Evolutionary conservation across 2,888 invertebrate genomes (phyloP), one percentile per base, ranked within the genome.

Genomic region (Tetragonisca angustula): DNA sequence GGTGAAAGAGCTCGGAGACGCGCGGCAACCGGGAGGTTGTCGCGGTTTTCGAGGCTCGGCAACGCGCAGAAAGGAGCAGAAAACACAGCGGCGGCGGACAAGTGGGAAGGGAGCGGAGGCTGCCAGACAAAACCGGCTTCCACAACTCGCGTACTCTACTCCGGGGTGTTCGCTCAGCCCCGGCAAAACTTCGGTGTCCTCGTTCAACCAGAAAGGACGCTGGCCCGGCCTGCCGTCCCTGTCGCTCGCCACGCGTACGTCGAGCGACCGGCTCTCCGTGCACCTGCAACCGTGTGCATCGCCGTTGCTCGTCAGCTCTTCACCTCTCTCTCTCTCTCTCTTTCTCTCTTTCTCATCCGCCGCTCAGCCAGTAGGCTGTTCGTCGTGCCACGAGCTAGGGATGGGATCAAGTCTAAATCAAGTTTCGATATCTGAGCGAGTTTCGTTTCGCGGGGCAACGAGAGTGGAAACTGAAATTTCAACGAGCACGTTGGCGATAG

Each of bases 241-340:
- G 85, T 92, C 79, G 79, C 83, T 50, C 92, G 94, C 93, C 94
- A 94, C 94, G 94, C 93, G 92, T 92, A 92, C 93, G 93, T 91
- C 93, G 93, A 91, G 91, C 92, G 93, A 92, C 93, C 89, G 83
- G 86, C 88, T 86, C 88, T 86, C 82, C 87, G 88, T 93, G 93
- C 94, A 94, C 94, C 94, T 94, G 94, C 93, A 92, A 88, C 90
- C 87, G 88, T 88, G 88, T 87, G 78, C 83, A 80, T 74, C 89
- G 81, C 81, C 84, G 85, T 87, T 74, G 56, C 69, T 82, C 86
- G 80, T 81, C 84, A 73, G 76, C 49, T 61, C 19, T 36, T 19
- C 70, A 32, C 13, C 54, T 13, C 64, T 56, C 56, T 56, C 24
- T 36, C 9, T 61, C 32, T 64, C 49, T 50, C 15, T 50, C 54